Evolutionary conservation across 1,140 invertebrate species (phyloP).

Genomic region (Zaprionus vittiger): DNA sequence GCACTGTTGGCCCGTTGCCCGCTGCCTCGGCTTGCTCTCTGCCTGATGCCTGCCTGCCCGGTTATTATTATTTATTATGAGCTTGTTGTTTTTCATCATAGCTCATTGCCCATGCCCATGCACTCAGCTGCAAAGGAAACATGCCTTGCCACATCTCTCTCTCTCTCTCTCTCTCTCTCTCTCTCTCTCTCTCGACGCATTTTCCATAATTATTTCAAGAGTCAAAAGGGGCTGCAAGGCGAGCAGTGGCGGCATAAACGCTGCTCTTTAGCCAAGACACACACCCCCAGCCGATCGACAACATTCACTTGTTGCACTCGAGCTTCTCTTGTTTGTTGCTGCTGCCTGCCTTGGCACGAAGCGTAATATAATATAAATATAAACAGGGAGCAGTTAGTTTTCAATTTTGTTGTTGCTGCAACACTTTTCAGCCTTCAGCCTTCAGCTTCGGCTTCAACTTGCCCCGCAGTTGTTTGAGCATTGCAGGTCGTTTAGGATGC

Average conservation of each 20-base stretch:
- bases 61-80: conserved; percentile 82
- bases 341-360: conserved; percentile 43
- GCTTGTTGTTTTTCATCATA: conserved; percentile 81
- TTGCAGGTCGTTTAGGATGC: conserved; percentile 68
- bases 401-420: conserved; percentile 56
- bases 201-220: conserved; percentile 77
- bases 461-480: conserved; percentile 76
- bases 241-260: conserved; percentile 49
- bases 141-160: conserved; percentile 42
- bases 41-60: conserved; percentile 37
- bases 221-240: conserved; percentile 3
- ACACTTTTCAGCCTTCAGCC: conserved; percentile 29
- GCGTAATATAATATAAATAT: conserved; percentile 69
- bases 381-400: conserved; percentile 76
- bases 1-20: conserved; percentile 38
- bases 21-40: conserved; percentile 5
- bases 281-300: conserved; percentile 53
- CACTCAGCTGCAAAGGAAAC: conserved; percentile 69
- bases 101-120: conserved; percentile 76
- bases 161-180: conserved; percentile 1
- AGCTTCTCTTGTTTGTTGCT: conserved; percentile 9
- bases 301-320: conserved; percentile 45
- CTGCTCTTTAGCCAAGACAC: conserved; percentile 67
- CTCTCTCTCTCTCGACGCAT: conserved; percentile 54
- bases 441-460: neutral